A percentile compares a stretch with the other conserved stretches of the same genome.
phyloP scores from a whole-genome alignment of 35 echinoderm and acorn worm genomes.

The Acanthaster planci region DNA sequence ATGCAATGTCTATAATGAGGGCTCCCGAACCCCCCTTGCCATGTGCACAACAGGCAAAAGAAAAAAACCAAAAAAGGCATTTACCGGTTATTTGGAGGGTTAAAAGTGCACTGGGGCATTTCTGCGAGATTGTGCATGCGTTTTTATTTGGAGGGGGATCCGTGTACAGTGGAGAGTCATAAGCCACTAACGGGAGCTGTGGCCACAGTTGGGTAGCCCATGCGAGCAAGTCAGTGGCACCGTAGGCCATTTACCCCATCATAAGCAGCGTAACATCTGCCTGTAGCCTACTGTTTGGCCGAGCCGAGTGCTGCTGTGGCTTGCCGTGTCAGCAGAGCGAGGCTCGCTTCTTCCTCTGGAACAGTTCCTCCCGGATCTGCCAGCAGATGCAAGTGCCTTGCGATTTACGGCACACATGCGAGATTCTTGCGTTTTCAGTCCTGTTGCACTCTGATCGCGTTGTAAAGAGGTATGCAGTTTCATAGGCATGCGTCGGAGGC shows the following conservation, averaged over 20 bases:
- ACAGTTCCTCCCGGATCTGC: not conserved
- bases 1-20: constrained; percentile 22
- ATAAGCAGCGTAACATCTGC: too few species aligned
- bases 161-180: not conserved
- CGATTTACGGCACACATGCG: not conserved
- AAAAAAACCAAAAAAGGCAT: not conserved
- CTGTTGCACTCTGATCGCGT: not conserved
- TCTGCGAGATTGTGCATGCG: not conserved
- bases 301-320: not conserved
- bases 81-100: not conserved
- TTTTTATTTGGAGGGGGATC: not conserved
- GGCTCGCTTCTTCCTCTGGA: not conserved
- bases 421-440: not conserved
- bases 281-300: too few species aligned
- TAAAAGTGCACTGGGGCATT: constrained; percentile 3
- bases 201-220: not conserved
- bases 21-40: constrained; percentile 3
- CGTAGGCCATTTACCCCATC: not conserved
- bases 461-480: not conserved
- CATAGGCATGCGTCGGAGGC: constrained; percentile 13
- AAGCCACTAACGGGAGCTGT: not conserved
- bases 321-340: not conserved
- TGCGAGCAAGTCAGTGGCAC: not conserved
- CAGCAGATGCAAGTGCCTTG: not conserved
- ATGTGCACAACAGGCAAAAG: too few species aligned